phyloP scores from a whole-genome alignment of 2,888 invertebrate genomes.

The Miltochrista miniata region DNA sequence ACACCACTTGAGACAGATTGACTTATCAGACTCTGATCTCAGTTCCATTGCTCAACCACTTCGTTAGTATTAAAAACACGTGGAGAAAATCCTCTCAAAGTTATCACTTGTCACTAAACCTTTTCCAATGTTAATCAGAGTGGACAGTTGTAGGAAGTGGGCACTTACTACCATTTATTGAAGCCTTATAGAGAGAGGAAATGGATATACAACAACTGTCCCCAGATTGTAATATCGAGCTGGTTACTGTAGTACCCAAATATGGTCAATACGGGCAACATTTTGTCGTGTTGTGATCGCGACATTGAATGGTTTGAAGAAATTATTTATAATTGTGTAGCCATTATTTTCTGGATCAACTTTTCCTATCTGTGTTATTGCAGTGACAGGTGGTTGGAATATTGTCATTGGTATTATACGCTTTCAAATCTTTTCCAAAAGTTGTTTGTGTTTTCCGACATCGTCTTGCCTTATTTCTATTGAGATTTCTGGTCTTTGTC shows the following conservation, averaged over 20 bases:
- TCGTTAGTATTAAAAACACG: conserved; percentile 33
- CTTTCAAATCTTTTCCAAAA: too few relatives aligned
- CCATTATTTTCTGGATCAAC: not conserved
- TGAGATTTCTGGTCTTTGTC: too few relatives aligned
- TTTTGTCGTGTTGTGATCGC: not conserved
- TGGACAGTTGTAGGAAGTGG: conserved; percentile 24
- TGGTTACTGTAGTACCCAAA: not conserved
- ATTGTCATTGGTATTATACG: too few relatives aligned
- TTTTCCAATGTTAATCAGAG: conserved; percentile 33
- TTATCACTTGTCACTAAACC: conserved; percentile 22
- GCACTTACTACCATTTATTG: conserved; percentile 24
- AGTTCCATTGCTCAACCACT: conserved; percentile 14
- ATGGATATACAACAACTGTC: conserved; percentile 18
- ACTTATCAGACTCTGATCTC: conserved; percentile 2
- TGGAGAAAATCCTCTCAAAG: conserved; percentile 25
- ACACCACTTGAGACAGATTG: conserved; percentile 1
- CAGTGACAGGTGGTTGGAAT: not conserved
- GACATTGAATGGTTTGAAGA: not conserved
- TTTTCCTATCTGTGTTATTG: not conserved
- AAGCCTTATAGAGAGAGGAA: conserved; percentile 34
- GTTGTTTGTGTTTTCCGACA: too few relatives aligned
- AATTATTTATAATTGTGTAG: not conserved
- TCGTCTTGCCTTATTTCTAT: too few relatives aligned
- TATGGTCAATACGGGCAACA: not conserved
- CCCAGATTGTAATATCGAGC: conserved; percentile 28